Evolutionary conservation across 2,797 vertebrate species (phyloP), one percentile per base, ranked within the genome.

Genomic region (Allenopithecus nigroviridis): DNA sequence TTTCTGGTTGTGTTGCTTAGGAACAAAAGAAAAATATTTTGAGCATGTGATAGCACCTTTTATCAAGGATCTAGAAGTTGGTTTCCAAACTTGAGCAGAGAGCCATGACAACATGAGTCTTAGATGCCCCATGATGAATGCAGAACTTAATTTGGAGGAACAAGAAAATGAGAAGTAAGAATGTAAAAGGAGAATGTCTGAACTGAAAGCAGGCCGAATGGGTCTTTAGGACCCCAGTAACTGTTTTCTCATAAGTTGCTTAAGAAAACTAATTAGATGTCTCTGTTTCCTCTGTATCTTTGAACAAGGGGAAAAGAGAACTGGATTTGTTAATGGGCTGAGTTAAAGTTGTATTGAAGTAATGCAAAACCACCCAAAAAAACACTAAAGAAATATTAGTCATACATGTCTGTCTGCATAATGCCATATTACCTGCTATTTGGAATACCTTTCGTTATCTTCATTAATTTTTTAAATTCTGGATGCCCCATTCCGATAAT

Each of bases 21-120:
- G 41, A 79, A 87, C 89, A 92, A 89, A 72, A 94, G 41, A 96
- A 91, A 88, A 92, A 43, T 91, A 86, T 80, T 91, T 89, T 76
- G 90, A 68, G 6, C 16, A 85, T 78, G 9, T 59, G n/a, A 80
- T 72, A 17, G 9, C 14, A 85, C n/a, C 41, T 84, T 95, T 92
- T 76, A 90, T 88, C 50, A 78, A 81, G 68, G 26, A 68, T 84
- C n/a, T 89, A 61, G 68, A 86, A 80, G 24, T n/a, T 68, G n/a
- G 26, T 39, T 91, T 85, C 46, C 28, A 75, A 81, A 61, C 5
- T n/a, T n/a, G 46, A 91, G 41, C 46, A 86, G 41, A 91, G 43
- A 75, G 30, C 36, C 55, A 26, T 22, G n/a, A 84, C 36, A 48
- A 68, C 22, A 8, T 36, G 48, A 74, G 5, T 80, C 41, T 95